phyloP scores from a whole-genome alignment of 2,797 vertebrate species.

The Setipinna tenuifilis region DNA sequence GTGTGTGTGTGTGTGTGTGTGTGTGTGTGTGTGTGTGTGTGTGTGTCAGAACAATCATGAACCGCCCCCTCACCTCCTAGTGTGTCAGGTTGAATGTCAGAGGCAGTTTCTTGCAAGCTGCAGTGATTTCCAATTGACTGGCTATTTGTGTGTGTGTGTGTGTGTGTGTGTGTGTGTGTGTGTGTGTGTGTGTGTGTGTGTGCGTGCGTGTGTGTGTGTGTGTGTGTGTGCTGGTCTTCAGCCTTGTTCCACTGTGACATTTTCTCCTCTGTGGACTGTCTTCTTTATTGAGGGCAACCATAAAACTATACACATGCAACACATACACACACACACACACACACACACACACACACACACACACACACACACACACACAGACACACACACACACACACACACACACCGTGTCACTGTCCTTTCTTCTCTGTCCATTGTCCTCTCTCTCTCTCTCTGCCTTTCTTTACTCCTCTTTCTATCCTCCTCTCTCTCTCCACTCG shows the following conservation, averaged over 20 bases:
- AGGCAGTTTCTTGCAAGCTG: neutral
- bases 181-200: neutral
- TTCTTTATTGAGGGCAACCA: neutral
- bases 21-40: neutral
- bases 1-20: neutral
- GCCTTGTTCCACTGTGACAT: neutral
- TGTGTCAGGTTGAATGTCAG: conserved; percentile 1
- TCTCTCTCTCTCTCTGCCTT: too few species aligned
- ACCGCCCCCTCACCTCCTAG: neutral
- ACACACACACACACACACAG: too few species aligned
- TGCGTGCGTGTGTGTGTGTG: neutral
- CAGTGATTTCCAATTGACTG: neutral
- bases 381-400: too few species aligned
- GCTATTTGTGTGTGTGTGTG: neutral
- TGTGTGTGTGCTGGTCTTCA: neutral
- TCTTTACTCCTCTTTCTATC: too few species aligned
- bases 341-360: too few species aligned
- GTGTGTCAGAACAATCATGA: neutral
- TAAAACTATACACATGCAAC: neutral
- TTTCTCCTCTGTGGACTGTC: neutral
- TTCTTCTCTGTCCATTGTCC: too few species aligned
- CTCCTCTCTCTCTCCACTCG: too few species aligned
- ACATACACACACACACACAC: neutral
- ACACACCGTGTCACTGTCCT: too few species aligned
- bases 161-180: neutral